These are phyloP conservation scores for Euplagia quadripunctaria DNA, from an alignment of 2,888 invertebrate species.

Conservation along the genomic window DNA sequence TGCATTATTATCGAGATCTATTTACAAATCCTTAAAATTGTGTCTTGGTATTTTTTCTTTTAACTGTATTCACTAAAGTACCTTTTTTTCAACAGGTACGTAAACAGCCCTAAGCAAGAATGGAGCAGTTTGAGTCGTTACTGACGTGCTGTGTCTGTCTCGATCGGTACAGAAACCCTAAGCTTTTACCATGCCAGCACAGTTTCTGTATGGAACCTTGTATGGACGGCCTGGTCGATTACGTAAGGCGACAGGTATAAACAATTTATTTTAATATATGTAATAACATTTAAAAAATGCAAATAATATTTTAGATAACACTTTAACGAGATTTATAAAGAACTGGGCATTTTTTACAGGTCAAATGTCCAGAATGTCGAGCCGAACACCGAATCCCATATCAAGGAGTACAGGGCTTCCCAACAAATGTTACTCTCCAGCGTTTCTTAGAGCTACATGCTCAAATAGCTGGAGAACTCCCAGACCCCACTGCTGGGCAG, in stretches of 20 bases:
- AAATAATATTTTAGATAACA: too few species aligned
- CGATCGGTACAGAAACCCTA: conserved; percentile 99
- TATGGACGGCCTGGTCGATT: conserved; percentile 98
- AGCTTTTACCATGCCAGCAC: conserved; percentile 99
- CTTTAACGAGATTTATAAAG: not conserved
- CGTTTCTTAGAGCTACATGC: conserved; percentile 97
- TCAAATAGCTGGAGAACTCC: conserved; percentile 96
- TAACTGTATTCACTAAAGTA: not conserved
- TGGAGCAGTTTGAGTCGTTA: conserved; percentile 99
- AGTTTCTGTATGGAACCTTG: conserved; percentile 99
- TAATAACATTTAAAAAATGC: too few species aligned
- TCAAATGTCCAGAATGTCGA: conserved; percentile 99
- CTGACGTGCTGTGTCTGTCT: conserved; percentile 99
- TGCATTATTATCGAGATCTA: not conserved
- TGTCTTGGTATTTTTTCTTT: not conserved
- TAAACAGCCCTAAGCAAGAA: conserved; percentile 77
- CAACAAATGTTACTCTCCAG: conserved; percentile 98
- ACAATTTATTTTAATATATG: not conserved
- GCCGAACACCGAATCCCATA: conserved; percentile 98
- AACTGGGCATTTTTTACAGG: conserved; percentile 83
- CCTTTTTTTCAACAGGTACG: conserved; percentile 68
- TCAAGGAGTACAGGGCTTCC: conserved; percentile 97
- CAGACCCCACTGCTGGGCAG: conserved; percentile 96
- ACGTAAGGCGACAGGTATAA: conserved; percentile 95
- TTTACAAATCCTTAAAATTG: not conserved